Evolutionary conservation across 2,113 vertebrate genomes (phyloP), one percentile per base, ranked within the genome.

Genomic region (Cyprinus carpio): DNA sequence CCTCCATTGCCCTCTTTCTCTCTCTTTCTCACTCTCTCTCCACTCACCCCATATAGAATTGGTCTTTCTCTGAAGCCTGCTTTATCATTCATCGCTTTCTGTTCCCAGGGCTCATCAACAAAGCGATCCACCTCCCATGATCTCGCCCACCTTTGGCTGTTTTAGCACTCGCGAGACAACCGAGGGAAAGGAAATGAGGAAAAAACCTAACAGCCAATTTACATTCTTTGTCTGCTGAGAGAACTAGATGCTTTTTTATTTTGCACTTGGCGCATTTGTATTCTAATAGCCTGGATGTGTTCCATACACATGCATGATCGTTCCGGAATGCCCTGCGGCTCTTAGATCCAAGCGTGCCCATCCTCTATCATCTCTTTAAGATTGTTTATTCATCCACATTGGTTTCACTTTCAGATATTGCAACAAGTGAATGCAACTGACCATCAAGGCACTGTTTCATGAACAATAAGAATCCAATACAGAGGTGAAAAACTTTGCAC

Each of bases 141-240:
- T 64, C 78, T 81, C n/a, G 16, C 78, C 78, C 78, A 80, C 78
- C 78, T 80, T 65, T 80, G 27, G 58, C 78, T 65, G 78, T 46
- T 80, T 64, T 80, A 64, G 34, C 34, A 64, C 78, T 80, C 23
- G n/a, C 4, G 37, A 80, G 78, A 43, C 78, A 81, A 81, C 78
- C 8, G 25, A 65, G 56, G 54, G 34, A 79, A 79, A 60, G 8
- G 20, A 60, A 13, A 72, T 12, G 6, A 43, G 60, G 58, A 20
- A 46, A 43, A 80, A 34, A 29, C 15, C 25, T 64, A 81, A 64
- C 78, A 65, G 58, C 58, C 34, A 46, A 81, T 81, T 29, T 81
- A 27, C 34, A 46, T 81, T 65, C 56, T 27, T 37, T 13, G 37
- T 81, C 78, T 29, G 58, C 37, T 46, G 58, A 65, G 78, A 81